These are phyloP conservation scores for Cyanistes caeruleus DNA, from an alignment of 2,113 vertebrate species.

Conservation along the genomic window DNA sequence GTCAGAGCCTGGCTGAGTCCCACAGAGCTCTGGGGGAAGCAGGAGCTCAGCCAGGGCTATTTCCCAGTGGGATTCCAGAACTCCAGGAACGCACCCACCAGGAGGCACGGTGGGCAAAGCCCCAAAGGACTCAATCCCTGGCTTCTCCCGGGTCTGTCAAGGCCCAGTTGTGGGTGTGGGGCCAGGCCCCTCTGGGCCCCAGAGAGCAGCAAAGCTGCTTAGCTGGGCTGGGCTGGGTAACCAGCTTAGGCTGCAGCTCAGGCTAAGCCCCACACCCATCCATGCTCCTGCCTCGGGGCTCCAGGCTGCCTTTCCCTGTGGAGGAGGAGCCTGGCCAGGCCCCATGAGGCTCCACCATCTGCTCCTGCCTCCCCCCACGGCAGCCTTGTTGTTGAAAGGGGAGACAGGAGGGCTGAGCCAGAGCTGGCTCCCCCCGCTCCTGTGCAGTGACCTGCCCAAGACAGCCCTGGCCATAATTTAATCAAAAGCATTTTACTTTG, in stretches of 20 bases:
- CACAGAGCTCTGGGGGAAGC: background rate
- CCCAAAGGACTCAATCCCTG: background rate
- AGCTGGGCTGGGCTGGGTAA: background rate
- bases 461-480: background rate
- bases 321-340: background rate
- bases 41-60: fast-evolving
- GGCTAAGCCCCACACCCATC: background rate
- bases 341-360: background rate
- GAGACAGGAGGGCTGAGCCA: slow-evolving; percentile 31
- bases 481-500: background rate
- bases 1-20: background rate
- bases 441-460: background rate
- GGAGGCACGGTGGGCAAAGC: fast-evolving
- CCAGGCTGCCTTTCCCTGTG: background rate
- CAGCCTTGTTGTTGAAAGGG: slow-evolving; percentile 16
- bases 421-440: slow-evolving; percentile 6
- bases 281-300: background rate
- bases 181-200: background rate
- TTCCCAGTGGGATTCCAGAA: background rate
- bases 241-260: background rate
- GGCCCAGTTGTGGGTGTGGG: background rate
- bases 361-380: background rate
- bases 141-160: background rate
- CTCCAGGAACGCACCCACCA: fast-evolving
- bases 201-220: background rate